phyloP scores from a whole-genome alignment of 2,797 vertebrate species.

The Hybognathus amarus region DNA sequence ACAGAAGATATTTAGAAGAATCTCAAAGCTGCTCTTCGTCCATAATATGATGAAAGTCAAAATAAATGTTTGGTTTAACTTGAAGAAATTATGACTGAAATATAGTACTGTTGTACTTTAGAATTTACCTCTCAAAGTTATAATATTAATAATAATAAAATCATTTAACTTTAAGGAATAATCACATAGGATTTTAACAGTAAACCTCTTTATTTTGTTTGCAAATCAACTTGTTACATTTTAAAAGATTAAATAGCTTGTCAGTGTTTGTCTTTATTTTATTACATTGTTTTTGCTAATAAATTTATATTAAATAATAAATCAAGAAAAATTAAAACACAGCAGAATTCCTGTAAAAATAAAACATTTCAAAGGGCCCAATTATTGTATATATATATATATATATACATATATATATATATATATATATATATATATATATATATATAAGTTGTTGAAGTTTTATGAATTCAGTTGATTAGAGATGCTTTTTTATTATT shows the following conservation, averaged over 20 bases:
- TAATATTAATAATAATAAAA: not conserved
- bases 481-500: not conserved
- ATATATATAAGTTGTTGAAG: no score
- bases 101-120: not conserved
- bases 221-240: not conserved
- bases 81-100: not conserved
- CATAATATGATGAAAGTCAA: not conserved
- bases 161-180: not conserved
- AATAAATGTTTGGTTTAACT: not conserved
- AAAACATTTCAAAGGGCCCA: no score
- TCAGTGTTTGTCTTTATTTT: not conserved
- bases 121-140: not conserved
- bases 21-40: not conserved
- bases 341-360: not conserved
- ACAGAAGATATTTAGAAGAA: slow-evolving; percentile 26
- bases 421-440: no score
- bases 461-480: not conserved
- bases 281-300: no score
- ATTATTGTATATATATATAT: no score
- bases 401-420: no score
- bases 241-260: not conserved
- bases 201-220: not conserved
- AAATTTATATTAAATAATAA: not conserved
- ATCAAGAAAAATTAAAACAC: not conserved
- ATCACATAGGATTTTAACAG: not conserved